Base-by-base conservation (phyloP, 2,888 invertebrate species). In the Epirrhoe tristata region DNA sequence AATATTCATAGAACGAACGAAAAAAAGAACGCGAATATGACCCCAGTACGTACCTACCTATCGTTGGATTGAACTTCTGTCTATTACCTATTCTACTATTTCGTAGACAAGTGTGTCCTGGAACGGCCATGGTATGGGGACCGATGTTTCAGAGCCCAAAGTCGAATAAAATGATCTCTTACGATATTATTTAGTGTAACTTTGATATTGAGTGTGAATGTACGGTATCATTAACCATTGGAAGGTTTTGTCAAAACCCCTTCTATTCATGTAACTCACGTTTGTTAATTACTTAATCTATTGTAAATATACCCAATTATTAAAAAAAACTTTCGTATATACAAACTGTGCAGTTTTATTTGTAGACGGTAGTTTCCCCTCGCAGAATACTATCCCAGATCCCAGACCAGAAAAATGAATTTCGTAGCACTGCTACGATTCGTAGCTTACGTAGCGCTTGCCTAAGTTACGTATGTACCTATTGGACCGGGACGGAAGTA, bases 271-370 rank as follows among this genome's bases (percentile, higher is more conserved):
- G 84, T 91, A 91, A 90, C 87, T 91, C 91, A 92, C 89, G 88
- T 91, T 92, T 93, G 91, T 91, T 93, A 90, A n/a, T n/a, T n/a
- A n/a, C 89, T 89, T 90, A 90, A 87, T 87, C 88, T 91, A 91
- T 82, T 93, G 93, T 93, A 93, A 92, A 93, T 93, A 93, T 90
- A 92, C 88, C 91, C 91, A 87, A 92, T 91, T 92, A 93, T 91
- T 91, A 88, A 91, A 87, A 91, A 91, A 24, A 91, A 88, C 85
- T 90, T 93, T 91, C 91, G 87, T 92, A 93, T 90, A 88, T 86
- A 91, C 80, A 84, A 56, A 71, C 64, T 78, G 62, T 74, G 74
- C 75, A 76, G 82, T 86, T 87, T 87, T 79, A 84, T 85, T 85
- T 6, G 10, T 14, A 6, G 39, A 7, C 43, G 3, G 24, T 34